These are phyloP conservation scores for Phalacrocorax brasilianus DNA, from an alignment of 2,113 vertebrate genomes.

Conservation along the genomic window DNA sequence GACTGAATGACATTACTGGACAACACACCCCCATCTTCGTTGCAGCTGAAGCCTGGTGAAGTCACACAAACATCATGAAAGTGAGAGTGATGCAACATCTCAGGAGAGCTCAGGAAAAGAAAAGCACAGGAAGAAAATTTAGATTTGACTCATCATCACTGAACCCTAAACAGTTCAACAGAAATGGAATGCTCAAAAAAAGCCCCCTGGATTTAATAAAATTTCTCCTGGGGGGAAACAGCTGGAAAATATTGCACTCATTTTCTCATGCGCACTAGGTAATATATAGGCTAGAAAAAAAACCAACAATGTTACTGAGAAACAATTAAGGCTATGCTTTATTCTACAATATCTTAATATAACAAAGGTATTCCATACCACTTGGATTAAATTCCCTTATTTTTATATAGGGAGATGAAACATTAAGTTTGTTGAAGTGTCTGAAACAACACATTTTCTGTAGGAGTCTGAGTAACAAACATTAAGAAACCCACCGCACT, in stretches of 20 bases:
- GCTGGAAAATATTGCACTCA: not conserved
- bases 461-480: not conserved
- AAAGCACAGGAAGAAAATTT: not conserved
- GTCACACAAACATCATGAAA: not conserved
- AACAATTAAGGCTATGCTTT: not conserved
- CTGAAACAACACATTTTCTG: not conserved
- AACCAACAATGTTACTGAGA: accelerated
- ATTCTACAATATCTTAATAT: not conserved
- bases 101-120: not conserved
- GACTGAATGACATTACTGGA: not conserved
- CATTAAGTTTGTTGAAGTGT: not conserved
- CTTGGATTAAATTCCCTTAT: not conserved
- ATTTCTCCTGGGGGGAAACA: not conserved
- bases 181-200: not conserved
- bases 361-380: not conserved
- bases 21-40: not conserved
- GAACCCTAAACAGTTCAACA: not conserved
- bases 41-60: not conserved
- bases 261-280: not conserved
- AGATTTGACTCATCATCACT: not conserved
- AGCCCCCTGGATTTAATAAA: not conserved
- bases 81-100: not conserved
- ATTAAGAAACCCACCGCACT: not conserved
- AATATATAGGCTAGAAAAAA: not conserved
- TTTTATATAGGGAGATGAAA: not conserved